Percentiles rank a stretch among this genome's conserved stretches.
Evolutionary conservation across 2,888 invertebrate genomes (phyloP).

Genomic region (Hirtodrosophila trivittata): DNA sequence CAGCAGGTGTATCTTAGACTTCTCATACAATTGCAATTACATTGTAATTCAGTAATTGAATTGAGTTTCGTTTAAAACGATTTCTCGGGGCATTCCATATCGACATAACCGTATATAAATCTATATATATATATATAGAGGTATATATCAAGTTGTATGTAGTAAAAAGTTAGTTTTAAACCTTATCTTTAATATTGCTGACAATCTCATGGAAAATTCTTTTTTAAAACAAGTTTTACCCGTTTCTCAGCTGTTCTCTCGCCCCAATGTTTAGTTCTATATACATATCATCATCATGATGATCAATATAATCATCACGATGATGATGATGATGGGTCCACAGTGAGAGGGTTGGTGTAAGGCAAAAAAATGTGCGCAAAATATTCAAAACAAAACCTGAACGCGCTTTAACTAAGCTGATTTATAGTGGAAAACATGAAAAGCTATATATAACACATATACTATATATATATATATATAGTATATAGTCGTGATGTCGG

Average conservation of each 20-base stretch:
- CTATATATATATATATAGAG: not conserved
- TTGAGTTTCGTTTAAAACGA: constrained; percentile 32
- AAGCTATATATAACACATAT: constrained; percentile 29
- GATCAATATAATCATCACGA: no score
- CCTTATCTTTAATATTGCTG: constrained; percentile 55
- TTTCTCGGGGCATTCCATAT: constrained; percentile 55
- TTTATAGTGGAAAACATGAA: constrained; percentile 51
- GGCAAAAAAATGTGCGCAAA: constrained; percentile 15
- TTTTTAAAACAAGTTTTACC: constrained; percentile 73
- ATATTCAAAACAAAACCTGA: constrained; percentile 36
- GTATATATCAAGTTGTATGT: constrained; percentile 1
- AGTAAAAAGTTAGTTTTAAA: constrained; percentile 29
- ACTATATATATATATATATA: constrained; percentile 16
- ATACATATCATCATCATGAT: not conserved
- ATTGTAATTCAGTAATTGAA: constrained; percentile 30
- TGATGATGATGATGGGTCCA: no score
- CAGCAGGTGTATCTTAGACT: constrained; percentile 49
- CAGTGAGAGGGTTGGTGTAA: not conserved
- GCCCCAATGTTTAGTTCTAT: constrained; percentile 2
- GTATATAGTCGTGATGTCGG: constrained; percentile 13
- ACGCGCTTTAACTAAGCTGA: constrained; percentile 50
- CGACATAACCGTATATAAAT: constrained; percentile 10
- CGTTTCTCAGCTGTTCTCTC: constrained; percentile 57
- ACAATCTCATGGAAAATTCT: constrained; percentile 71
- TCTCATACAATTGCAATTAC: constrained; percentile 18